Conservation (phyloP, 2,113 vertebrate species). For the Daubentonia madagascariensis region DNA sequence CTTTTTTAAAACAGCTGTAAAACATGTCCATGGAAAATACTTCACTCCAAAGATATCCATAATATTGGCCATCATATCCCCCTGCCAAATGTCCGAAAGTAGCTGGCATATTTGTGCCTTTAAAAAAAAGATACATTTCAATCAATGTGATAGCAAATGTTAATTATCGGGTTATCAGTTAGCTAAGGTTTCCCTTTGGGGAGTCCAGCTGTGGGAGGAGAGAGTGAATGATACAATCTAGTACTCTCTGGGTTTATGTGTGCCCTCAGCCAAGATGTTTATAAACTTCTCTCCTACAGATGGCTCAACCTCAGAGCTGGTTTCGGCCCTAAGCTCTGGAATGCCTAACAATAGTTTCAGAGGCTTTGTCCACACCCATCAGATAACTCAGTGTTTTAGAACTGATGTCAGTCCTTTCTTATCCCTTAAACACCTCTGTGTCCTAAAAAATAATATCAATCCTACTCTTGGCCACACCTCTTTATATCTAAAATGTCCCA, state of each 20-base stretch:
- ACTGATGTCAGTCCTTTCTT: background rate
- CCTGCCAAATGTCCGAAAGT: slow-evolving; percentile 92
- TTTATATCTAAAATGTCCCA: slow-evolving; percentile 25
- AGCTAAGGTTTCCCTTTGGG: background rate
- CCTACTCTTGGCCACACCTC: background rate
- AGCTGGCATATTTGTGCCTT: slow-evolving; percentile 89
- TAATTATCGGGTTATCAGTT: background rate
- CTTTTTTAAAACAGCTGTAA: slow-evolving; percentile 93
- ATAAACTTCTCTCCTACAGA: background rate
- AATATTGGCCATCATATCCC: slow-evolving; percentile 96
- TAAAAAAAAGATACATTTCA: slow-evolving; percentile 60
- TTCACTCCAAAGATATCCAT: slow-evolving; percentile 97
- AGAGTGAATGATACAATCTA: background rate
- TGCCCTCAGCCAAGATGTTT: slow-evolving; percentile 43
- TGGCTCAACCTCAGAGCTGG: slow-evolving; percentile 32
- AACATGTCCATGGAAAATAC: slow-evolving; percentile 97
- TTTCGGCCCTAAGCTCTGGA: slow-evolving; percentile 57
- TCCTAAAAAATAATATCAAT: background rate
- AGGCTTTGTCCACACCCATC: slow-evolving; percentile 45
- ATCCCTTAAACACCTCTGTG: background rate
- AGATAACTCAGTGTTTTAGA: background rate
- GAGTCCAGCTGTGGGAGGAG: background rate
- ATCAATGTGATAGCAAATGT: slow-evolving; percentile 21
- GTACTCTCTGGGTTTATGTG: background rate
- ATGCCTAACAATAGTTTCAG: slow-evolving; percentile 57